Conservation (phyloP, 1,140 invertebrate genomes). For the Palaemon carinicauda region DNA sequence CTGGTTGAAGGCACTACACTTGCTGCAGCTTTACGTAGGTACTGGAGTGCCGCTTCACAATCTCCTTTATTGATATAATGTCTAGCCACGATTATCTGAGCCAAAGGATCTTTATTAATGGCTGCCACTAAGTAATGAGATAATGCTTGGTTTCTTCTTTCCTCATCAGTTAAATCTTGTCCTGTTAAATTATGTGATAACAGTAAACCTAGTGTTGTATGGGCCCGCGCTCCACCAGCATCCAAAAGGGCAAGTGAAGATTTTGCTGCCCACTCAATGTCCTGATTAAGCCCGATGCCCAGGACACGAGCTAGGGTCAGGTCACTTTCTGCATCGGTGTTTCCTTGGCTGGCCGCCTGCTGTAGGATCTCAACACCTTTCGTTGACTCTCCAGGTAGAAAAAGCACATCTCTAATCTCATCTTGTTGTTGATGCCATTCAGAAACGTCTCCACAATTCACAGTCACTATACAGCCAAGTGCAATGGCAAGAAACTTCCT, state of each 20-base stretch:
- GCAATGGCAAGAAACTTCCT: too few relatives aligned
- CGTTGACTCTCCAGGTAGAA: neutral
- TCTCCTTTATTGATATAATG: constrained; percentile 4
- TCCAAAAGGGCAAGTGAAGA: neutral
- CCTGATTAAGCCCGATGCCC: constrained; percentile 1
- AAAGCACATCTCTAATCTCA: neutral
- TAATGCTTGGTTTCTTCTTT: neutral
- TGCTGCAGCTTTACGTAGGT: neutral
- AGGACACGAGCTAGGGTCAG: constrained; percentile 5
- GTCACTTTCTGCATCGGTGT: constrained; percentile 19
- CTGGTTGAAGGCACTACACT: neutral
- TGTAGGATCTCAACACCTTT: neutral
- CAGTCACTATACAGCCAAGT: neutral
- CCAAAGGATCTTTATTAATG: constrained; percentile 11
- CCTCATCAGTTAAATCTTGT: neutral
- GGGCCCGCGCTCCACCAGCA: neutral
- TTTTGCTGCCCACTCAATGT: neutral
- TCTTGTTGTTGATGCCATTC: constrained; percentile 11
- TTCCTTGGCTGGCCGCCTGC: constrained; percentile 8
- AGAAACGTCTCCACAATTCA: neutral
- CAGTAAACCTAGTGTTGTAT: neutral
- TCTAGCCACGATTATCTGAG: neutral
- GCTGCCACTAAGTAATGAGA: constrained; percentile 16
- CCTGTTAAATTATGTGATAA: constrained; percentile 13
- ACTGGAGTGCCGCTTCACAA: constrained; percentile 17